Conservation (phyloP, 2,888 invertebrate species). For the Andrena trimmerana region DNA sequence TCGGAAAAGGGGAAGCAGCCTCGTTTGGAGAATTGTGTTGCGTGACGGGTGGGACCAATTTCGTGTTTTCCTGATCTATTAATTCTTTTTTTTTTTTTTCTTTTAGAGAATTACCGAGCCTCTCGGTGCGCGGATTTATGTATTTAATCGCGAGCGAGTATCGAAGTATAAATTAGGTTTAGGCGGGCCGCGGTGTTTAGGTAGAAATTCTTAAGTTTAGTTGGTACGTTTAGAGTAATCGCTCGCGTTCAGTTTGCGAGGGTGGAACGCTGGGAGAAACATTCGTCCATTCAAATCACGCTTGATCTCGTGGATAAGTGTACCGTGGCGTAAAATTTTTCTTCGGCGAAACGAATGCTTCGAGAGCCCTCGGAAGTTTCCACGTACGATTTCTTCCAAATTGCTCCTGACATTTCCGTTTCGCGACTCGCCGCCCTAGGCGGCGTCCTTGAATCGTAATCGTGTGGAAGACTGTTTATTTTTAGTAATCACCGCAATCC, state of each 20-base stretch:
- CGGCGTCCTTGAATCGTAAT: constrained; percentile 2
- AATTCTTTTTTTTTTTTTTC: background rate
- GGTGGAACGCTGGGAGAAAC: constrained; percentile 39
- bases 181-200: constrained; percentile 19
- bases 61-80: constrained; percentile 8
- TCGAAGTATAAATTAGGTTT: constrained; percentile 20
- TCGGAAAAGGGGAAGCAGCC: too few species aligned
- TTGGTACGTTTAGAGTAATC: constrained; percentile 2
- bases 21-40: background rate
- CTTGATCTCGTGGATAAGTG: constrained; percentile 69
- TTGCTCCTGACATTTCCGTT: background rate
- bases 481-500: background rate
- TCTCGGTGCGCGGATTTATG: background rate
- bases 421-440: background rate
- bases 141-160: background rate
- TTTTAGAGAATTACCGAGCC: background rate
- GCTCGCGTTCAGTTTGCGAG: constrained; percentile 19
- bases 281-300: constrained; percentile 52
- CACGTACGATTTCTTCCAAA: background rate
- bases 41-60: constrained; percentile 63
- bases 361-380: background rate
- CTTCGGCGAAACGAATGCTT: constrained; percentile 11
- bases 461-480: constrained; percentile 17
- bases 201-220: constrained; percentile 21
- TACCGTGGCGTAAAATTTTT: constrained; percentile 40